Percentiles rank a stretch among this genome's conserved stretches.
These are phyloP conservation scores for Polypterus senegalus DNA, from an alignment of 2,113 vertebrate genomes.

Conservation along the genomic window DNA sequence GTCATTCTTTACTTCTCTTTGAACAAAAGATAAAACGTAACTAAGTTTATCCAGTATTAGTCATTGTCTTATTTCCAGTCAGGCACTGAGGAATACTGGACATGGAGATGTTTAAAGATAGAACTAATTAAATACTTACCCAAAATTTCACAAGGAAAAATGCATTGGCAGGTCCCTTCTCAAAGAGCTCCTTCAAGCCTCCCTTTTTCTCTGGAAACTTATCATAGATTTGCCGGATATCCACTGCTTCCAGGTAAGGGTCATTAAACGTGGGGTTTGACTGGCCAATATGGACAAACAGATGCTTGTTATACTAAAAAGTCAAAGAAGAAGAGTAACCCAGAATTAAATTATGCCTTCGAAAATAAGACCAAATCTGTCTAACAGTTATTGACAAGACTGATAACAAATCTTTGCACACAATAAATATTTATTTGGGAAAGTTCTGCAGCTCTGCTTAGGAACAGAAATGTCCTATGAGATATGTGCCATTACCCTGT, in stretches of 20 bases:
- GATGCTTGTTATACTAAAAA: conserved; percentile 80
- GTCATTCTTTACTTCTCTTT: neutral
- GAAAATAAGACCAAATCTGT: no score
- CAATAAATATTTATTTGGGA: neutral
- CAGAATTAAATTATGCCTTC: neutral
- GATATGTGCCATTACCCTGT: no score
- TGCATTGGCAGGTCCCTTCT: conserved; percentile 72
- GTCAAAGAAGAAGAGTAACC: conserved; percentile 17
- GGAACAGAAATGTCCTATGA: no score
- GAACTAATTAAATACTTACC: conserved; percentile 47
- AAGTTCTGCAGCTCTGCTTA: neutral
- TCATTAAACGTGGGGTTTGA: conserved; percentile 76
- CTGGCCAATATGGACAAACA: conserved; percentile 85
- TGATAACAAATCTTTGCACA: neutral
- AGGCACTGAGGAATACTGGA: neutral
- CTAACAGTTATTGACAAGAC: neutral
- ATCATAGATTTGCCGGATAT: conserved; percentile 86
- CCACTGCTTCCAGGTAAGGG: conserved; percentile 79
- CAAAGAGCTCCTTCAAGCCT: conserved; percentile 81
- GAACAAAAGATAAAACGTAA: no score
- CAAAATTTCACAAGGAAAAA: conserved; percentile 92
- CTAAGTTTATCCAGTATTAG: no score
- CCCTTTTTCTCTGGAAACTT: conserved; percentile 91
- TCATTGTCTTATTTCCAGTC: neutral
- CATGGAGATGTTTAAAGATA: no score